Base-by-base conservation (phyloP, 2,888 invertebrate species). In the Pandemis cinnamomeana region DNA sequence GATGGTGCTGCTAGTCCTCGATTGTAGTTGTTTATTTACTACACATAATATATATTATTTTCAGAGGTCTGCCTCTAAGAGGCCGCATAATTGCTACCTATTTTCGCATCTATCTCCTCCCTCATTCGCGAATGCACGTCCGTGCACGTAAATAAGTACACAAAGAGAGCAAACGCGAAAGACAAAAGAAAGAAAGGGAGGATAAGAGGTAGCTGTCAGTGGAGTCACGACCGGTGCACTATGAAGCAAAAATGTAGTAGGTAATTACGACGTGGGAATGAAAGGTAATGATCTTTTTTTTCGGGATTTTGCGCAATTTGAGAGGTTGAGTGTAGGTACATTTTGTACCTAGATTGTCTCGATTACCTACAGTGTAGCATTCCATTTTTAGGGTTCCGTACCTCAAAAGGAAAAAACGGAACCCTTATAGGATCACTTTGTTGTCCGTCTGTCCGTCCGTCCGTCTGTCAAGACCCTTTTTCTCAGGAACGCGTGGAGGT, bases 151-250 rank as follows among this genome's bases (percentile, higher is more conserved):
- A 92, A 91, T 90, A 92, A 89, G 90, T 91, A 91, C 91, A 92
- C 92, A 92, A 92, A 93, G 91, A 89, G 88, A 89, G 89, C 88
- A 86, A 86, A 87, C 81, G 84, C 85, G 88, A 70, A 71, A 71
- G 70, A 74, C 89, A 91, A 90, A 90, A 91, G 79, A 87, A 86
- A 83, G 87, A 83, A 77, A 84, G 83, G 82, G 80, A 81, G 84
- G 86, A 90, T 89, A 92, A 92, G 91, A 92, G 93, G 92, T 91
- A 91, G 93, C 93, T 92, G 93, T 92, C 93, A 92, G 89, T 84
- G 83, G 77, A 84, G 93, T 93, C 93, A 93, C 93, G 93, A 92
- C 81, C 80, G 77, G 89, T 90, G 91, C 88, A 82, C 89, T 92
- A 91, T 91, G 90, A 86, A 83, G 84, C 84, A 86, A 87, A 80